Evolutionary conservation across 2,797 vertebrate genomes (phyloP).

Genomic region (Delichon dasypus): DNA sequence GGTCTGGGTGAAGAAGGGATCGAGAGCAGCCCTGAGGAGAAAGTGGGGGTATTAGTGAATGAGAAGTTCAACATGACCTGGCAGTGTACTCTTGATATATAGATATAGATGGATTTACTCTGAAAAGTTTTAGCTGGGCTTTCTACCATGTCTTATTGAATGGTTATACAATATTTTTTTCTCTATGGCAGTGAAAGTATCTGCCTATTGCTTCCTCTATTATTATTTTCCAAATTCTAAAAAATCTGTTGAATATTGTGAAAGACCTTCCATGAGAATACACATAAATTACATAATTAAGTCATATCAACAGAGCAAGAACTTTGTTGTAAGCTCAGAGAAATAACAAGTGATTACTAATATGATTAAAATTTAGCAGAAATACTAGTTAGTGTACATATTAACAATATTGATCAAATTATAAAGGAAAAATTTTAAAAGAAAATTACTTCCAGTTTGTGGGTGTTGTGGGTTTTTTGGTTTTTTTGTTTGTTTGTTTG

Average conservation of each 20-base stretch:
- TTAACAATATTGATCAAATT: neutral
- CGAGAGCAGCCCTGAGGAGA: neutral
- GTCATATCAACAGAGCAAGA: neutral
- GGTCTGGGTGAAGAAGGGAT: neutral
- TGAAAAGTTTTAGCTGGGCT: neutral
- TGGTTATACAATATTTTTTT: neutral
- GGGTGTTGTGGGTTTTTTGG: no score
- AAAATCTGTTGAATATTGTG: neutral
- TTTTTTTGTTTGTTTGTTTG: no score
- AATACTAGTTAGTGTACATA: neutral
- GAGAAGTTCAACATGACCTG: fast-evolving
- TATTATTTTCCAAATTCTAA: neutral
- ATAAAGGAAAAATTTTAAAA: neutral
- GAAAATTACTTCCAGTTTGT: neutral
- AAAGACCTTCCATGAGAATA: neutral
- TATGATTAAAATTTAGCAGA: neutral
- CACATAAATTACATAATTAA: neutral
- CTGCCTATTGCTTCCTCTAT: neutral
- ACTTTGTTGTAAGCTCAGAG: neutral
- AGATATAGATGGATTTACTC: no score
- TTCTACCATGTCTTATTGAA: neutral
- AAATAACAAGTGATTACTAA: neutral
- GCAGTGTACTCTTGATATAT: neutral
- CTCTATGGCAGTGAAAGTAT: neutral
- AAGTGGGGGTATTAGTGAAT: neutral